Evolutionary conservation across 2,113 vertebrate species (phyloP), one percentile per base, ranked within the genome.

Genomic region (Garra rufa): DNA sequence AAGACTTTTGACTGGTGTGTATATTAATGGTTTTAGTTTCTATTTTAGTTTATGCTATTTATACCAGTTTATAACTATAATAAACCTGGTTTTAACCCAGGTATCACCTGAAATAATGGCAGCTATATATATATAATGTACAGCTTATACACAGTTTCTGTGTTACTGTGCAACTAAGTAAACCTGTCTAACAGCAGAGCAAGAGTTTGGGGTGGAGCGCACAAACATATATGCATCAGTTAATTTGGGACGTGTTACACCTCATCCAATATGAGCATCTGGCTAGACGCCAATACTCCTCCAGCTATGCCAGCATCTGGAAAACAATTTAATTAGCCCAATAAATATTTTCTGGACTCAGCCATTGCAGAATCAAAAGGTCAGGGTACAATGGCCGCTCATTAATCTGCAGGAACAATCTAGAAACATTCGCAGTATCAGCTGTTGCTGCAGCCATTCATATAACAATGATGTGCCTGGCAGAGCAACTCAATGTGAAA

Each of bases 331-430:
- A 87, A 88, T 87, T 85, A 44, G 84, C 77, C 88, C 82, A 82
- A 89, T 87, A 87, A 89, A 89, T 87, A 0, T 61, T 86, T 92
- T 92, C 87, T 91, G 41, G 89, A 91, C 91, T 88, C 43, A 79
- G 79, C 79, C 83, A 85, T 63, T 69, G 87, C 74, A 50, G 43
- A 82, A 90, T 88, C 82, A 86, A 87, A 88, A 85, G 83, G 81
- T 87, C 88, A 88, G 43, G 26, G 44, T 52, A 82, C 81, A 87
- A 84, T 76, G 65, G 30, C 46, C 87, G 84, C 61, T 46, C 71
- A 87, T 88, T 78, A 88, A 90, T 83, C 82, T n/a, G 26, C 46
- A 76, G 71, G 63, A 70, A 70, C 63, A 52, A 76, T 88, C 86
- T 88, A 88, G 59, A 89, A 89, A 91, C 87, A 87, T 86, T 82